Percentiles rank a stretch among this genome's conserved stretches.
Evolutionary conservation across 2,888 invertebrate genomes (phyloP).

Genomic region (Prenolepis imparis): DNA sequence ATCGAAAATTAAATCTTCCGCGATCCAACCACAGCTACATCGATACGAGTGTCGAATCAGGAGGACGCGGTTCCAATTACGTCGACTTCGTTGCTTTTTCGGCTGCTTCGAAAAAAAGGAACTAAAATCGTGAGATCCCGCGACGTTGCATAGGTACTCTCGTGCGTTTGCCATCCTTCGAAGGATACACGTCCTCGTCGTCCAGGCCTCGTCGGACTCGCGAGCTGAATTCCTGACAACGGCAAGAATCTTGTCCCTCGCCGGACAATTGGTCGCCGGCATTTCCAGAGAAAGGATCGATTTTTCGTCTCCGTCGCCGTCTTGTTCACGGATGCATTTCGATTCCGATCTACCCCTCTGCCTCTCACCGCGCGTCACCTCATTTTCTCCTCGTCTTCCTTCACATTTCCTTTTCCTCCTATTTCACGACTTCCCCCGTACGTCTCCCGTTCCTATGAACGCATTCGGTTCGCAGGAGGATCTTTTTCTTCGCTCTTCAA

Average conservation of each 20-base stretch:
- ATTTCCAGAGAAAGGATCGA: slow-evolving; percentile 73
- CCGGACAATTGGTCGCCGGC: slow-evolving; percentile 72
- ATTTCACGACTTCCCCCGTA: slow-evolving; percentile 47
- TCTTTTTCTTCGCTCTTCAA: slow-evolving; percentile 63
- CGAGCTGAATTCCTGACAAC: slow-evolving; percentile 77
- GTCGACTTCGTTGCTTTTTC: slow-evolving; percentile 58
- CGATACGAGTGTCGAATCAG: slow-evolving; percentile 71
- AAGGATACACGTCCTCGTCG: slow-evolving; percentile 73
- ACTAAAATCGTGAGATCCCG: slow-evolving; percentile 60
- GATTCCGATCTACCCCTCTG: slow-evolving; percentile 60
- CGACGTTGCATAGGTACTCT: slow-evolving; percentile 54
- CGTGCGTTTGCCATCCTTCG: slow-evolving; percentile 66
- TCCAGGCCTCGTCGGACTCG: slow-evolving; percentile 61
- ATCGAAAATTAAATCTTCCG: slow-evolving; percentile 20
- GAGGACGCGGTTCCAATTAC: slow-evolving; percentile 73
- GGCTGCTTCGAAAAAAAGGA: slow-evolving; percentile 54
- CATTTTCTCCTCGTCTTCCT: slow-evolving; percentile 49
- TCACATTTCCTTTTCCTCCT: slow-evolving; percentile 53
- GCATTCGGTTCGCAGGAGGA: slow-evolving; percentile 58
- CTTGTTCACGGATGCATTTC: slow-evolving; percentile 68
- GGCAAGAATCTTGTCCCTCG: slow-evolving; percentile 77
- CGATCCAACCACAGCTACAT: slow-evolving; percentile 18
- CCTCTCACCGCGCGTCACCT: slow-evolving; percentile 38
- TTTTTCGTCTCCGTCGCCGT: slow-evolving; percentile 73
- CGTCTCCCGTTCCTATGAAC: slow-evolving; percentile 38